A percentile compares a stretch with the other conserved stretches of the same genome.
phyloP scores from a whole-genome alignment of 2,888 invertebrate genomes.

The Rhimphoctona megacephalus region DNA sequence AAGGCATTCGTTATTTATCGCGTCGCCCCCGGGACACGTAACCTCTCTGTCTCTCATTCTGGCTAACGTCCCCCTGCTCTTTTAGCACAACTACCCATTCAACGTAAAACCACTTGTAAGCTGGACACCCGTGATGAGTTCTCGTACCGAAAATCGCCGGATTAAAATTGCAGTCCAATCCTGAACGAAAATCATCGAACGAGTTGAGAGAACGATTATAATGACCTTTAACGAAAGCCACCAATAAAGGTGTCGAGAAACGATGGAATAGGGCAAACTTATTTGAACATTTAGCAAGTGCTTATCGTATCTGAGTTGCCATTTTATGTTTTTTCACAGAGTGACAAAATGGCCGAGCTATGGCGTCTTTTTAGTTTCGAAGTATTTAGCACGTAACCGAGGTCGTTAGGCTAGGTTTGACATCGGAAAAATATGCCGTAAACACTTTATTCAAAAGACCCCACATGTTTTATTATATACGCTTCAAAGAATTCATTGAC shows the following conservation, averaged over 20 bases:
- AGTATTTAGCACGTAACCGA: no score
- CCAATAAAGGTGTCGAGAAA: constrained; percentile 43
- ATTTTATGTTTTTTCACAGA: constrained; percentile 26
- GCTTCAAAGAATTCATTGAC: neutral
- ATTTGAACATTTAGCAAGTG: neutral
- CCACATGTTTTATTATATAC: neutral
- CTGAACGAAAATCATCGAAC: constrained; percentile 36
- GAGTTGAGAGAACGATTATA: constrained; percentile 20
- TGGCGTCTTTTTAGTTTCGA: neutral
- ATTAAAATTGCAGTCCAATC: constrained; percentile 41
- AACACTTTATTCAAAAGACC: neutral
- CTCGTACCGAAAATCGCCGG: constrained; percentile 30
- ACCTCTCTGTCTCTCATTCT: constrained; percentile 42
- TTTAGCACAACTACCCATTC: constrained; percentile 42
- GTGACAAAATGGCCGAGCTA: constrained; percentile 7
- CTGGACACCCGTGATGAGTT: constrained; percentile 27
- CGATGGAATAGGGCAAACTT: constrained; percentile 19
- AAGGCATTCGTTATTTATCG: constrained; percentile 84
- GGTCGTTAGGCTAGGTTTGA: no score
- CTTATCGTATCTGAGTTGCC: neutral
- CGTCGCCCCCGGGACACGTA: constrained; percentile 80
- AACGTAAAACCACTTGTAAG: constrained; percentile 38
- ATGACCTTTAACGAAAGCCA: constrained; percentile 34
- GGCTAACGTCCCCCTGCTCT: neutral
- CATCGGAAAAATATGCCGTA: neutral